Base-by-base conservation (phyloP, 2,797 vertebrate species). In the Okamejei kenojei region DNA sequence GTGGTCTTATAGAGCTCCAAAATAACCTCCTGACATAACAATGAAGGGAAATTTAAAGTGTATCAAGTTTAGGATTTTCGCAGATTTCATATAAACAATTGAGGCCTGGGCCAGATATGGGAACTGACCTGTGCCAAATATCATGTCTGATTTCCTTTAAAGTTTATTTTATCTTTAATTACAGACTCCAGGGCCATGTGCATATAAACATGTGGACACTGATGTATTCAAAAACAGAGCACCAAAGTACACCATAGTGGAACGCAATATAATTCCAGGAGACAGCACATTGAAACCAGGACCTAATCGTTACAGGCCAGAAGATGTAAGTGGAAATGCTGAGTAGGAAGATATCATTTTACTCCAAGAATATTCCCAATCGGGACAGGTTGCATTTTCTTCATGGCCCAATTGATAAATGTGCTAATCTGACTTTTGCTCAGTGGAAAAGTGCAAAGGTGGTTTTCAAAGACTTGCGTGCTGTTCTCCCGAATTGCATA, bases 101-200 rank as follows among this genome's bases (percentile, higher is more conserved):
- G 29, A 26, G 45, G 3, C 2, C 26, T 29, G 11, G 81, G 54
- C 19, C 26, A 58, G 23, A 61, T 19, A 8, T 29, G 81, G 19
- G 26, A 86, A 58, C 54, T 61, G 26, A 54, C 29, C 29, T 1
- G 1, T 32, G n/a, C n/a, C 29, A 32, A 15, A 32, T 26, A 8
- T 61, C 2, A 6, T 65, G 29, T 61, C n/a, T 58, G 21, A 82
- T 29, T 82, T 23, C 58, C 61, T 63, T 65, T 88, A n/a, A 88
- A 32, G 0, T 65, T 7, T 65, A 74, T 10, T 65, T 21, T 21
- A 65, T 8, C 29, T 65, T 88, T 88, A 65, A 73, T 91, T 45
- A 38, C 90, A 91, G 90, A 73, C 90, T 6, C 90, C 90, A 54
- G 90, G 90, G 0, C 90, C 90, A 7, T 91, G 90, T 74, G 90